Conservation (phyloP, 2,888 invertebrate genomes). For the Bunonema sp. region DNA sequence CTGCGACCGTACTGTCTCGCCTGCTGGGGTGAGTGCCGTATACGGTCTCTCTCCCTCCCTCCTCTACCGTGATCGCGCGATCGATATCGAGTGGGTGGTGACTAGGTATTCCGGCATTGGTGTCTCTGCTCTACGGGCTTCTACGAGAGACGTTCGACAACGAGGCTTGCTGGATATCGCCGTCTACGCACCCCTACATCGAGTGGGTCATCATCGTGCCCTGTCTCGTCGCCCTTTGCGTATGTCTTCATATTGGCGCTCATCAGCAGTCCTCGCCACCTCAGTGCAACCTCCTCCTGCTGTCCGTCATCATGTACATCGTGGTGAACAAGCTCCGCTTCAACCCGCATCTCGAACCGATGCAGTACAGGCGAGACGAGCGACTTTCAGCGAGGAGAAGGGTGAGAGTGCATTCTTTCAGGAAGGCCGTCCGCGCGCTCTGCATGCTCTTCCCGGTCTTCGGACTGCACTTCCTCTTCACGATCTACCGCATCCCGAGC, state of each 20-base stretch:
- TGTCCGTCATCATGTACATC: conserved; percentile 44
- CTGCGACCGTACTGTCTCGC: conserved; percentile 46
- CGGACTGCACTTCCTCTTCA: conserved; percentile 49
- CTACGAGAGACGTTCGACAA: conserved; percentile 37
- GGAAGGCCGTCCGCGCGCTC: conserved; percentile 50
- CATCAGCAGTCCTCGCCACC: conserved; percentile 2
- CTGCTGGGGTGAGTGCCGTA: conserved; percentile 48
- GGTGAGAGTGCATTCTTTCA: too few relatives aligned
- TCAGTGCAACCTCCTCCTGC: conserved; percentile 40
- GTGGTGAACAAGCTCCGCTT: conserved; percentile 46
- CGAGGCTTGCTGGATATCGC: conserved; percentile 33
- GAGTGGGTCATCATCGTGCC: conserved; percentile 47
- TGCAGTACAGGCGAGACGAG: conserved; percentile 49
- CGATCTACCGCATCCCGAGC: conserved; percentile 47
- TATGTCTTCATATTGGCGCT: conserved; percentile 13
- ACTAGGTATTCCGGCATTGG: conserved; percentile 44
- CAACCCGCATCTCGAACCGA: conserved; percentile 47
- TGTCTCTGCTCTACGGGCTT: conserved; percentile 43
- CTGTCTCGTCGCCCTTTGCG: conserved; percentile 45
- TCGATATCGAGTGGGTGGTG: not conserved
- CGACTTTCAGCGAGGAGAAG: too few relatives aligned
- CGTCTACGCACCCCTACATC: conserved; percentile 15
- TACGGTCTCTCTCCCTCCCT: not conserved
- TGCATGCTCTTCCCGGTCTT: conserved; percentile 50
- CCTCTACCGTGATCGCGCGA: not conserved